Evolutionary conservation across 2,888 invertebrate species (phyloP), one percentile per base, ranked within the genome.

Genomic region (Nezara viridula): DNA sequence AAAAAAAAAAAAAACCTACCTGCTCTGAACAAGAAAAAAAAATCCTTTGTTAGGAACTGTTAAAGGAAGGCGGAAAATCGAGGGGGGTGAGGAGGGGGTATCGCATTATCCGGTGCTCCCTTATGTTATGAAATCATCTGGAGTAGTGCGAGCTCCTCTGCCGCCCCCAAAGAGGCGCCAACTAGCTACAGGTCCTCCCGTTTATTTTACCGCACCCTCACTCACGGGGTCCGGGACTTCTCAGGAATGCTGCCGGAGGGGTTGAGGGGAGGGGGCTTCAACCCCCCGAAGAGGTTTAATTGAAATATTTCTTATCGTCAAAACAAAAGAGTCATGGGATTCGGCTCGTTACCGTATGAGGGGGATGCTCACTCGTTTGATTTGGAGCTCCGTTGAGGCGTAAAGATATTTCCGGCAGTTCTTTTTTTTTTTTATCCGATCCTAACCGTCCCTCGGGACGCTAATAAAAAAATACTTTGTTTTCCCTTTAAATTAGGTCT

Each of bases 61-160:
- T 81, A 81, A 81, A 81, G 44, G 40, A 32, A 81, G 44, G 81
- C 81, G 81, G 81, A 81, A 81, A 81, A 81, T 81, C 81, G 81
- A 12, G 24, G n/a, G 14, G 44, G 77, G 44, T 44, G 44, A 44
- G 44, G 81, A 12, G 24, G n/a, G 14, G 44, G 77, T 81, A 81
- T 81, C 81, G 44, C 44, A 81, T 44, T 73, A 73, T 73, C 66
- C 81, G 12, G 0, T n/a, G 44, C 44, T 4, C 44, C 81, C n/a
- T n/a, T n/a, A 24, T 44, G 81, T 81, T 81, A 81, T 81, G 81
- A 81, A 81, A 81, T 81, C 81, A 81, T 44, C 81, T n/a, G 24
- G 40, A n/a, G 24, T 9, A 37, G 27, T 9, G 81, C 14, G 44
- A n/a, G 2, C 44, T 40, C 19, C 0, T 9, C 21, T n/a, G 37